These are phyloP conservation scores for Drosophila azteca DNA, from an alignment of 1,140 invertebrate genomes.

Conservation along the genomic window DNA sequence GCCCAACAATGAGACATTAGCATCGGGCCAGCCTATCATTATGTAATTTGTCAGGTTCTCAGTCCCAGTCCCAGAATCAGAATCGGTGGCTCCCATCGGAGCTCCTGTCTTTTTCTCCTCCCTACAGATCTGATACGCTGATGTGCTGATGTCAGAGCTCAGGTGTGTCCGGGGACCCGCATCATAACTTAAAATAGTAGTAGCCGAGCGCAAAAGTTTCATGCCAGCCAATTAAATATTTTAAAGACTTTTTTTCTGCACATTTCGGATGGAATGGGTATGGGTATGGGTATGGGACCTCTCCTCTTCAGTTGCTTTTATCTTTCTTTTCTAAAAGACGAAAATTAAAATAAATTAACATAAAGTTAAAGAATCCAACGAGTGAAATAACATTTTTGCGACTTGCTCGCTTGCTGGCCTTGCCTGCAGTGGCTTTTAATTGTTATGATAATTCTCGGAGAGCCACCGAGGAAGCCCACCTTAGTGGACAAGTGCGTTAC, in stretches of 20 bases:
- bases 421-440: conserved; percentile 63
- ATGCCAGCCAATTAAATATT: conserved; percentile 71
- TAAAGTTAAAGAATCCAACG: conserved; percentile 62
- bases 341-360: conserved; percentile 78
- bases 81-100: conserved; percentile 8
- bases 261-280: conserved; percentile 25
- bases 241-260: conserved; percentile 52
- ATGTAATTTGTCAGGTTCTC: conserved; percentile 69
- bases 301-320: conserved; percentile 60
- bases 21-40: conserved; percentile 57
- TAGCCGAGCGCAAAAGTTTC: conserved; percentile 22
- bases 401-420: conserved; percentile 22
- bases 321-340: conserved; percentile 43
- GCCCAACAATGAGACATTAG: conserved; percentile 44
- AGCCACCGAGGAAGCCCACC: conserved; percentile 30
- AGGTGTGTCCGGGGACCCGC: conserved; percentile 32
- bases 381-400: conserved; percentile 50
- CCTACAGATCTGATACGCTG: conserved; percentile 3
- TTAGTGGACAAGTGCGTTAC: conserved; percentile 25
- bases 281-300: conserved; percentile 22
- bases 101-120: conserved; percentile 36
- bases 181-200: conserved; percentile 80
- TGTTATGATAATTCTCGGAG: conserved; percentile 70
- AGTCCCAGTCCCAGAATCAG: conserved; percentile 21
- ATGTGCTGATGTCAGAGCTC: conserved; percentile 65